Percentiles rank a stretch among this genome's conserved stretches.
Conservation (phyloP, 53 echinoderm and acorn worm genomes). For the Paracentrotus lividus region DNA sequence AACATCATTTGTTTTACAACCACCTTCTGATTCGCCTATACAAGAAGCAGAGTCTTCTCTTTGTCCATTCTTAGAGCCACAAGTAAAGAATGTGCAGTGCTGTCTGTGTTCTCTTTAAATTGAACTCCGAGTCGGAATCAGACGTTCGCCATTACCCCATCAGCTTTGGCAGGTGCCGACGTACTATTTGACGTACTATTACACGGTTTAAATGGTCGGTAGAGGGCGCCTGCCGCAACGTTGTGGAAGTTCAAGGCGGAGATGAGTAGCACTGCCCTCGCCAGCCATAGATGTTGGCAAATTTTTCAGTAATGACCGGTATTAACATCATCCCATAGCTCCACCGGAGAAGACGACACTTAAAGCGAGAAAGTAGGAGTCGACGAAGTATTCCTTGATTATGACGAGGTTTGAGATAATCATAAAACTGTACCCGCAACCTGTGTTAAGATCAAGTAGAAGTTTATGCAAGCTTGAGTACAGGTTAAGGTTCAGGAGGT, state of each 20-base stretch:
- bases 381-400: not conserved
- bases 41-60: not conserved
- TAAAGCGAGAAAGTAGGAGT: not conserved
- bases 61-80: not conserved
- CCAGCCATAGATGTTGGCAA: slow-evolving; percentile 4
- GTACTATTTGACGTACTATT: not conserved
- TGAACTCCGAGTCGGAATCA: too few species aligned
- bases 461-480: too few species aligned
- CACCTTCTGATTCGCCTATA: not conserved
- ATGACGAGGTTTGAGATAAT: slow-evolving; percentile 44
- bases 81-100: too few species aligned
- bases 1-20: not conserved
- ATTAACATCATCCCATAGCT: slow-evolving; percentile 1
- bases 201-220: not conserved
- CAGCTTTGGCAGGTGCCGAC: not conserved
- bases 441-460: too few species aligned
- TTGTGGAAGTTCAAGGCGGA: not conserved
- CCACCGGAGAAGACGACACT: not conserved
- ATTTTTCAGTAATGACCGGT: not conserved
- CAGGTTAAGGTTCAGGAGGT: too few species aligned
- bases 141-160: not conserved
- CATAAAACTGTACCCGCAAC: slow-evolving; percentile 30
- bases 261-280: slow-evolving; percentile 25
- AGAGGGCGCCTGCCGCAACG: slow-evolving; percentile 11
- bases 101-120: too few species aligned